phyloP scores from a whole-genome alignment of 37 sponge, comb jelly and placozoan genomes.

The Mnemiopsis leidyi region DNA sequence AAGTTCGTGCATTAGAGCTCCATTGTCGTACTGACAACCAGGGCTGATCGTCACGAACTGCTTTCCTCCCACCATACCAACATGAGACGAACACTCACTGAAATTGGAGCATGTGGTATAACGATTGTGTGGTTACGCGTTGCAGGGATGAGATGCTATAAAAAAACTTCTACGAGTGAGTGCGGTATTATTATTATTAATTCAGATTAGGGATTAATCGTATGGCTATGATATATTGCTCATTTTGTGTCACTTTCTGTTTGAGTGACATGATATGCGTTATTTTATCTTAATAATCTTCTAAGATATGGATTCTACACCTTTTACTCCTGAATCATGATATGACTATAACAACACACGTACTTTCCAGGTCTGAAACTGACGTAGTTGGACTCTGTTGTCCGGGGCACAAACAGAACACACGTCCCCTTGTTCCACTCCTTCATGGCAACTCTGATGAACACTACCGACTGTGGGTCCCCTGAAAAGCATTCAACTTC shows the following conservation, averaged over 20 bases:
- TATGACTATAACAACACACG: too few species aligned
- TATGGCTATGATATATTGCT: too few species aligned
- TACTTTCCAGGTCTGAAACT: constrained; percentile 22
- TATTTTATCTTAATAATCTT: too few species aligned
- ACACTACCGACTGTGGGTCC: neutral
- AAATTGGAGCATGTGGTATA: neutral
- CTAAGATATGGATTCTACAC: too few species aligned
- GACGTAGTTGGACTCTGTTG: constrained; percentile 2
- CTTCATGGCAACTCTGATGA: neutral
- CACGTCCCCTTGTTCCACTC: constrained; percentile 33
- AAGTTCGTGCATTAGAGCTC: constrained; percentile 49
- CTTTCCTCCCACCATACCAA: constrained; percentile 31
- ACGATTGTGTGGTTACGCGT: too few species aligned
- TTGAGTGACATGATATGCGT: too few species aligned
- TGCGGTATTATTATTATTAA: too few species aligned
- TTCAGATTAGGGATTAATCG: too few species aligned
- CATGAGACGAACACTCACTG: constrained; percentile 27
- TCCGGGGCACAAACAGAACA: neutral
- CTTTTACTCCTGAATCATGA: too few species aligned
- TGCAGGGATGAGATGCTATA: too few species aligned
- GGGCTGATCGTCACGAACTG: constrained; percentile 5
- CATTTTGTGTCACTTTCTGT: too few species aligned
- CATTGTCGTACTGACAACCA: constrained; percentile 1
- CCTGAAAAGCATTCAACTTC: neutral
- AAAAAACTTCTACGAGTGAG: too few species aligned